phyloP scores from a whole-genome alignment of 2,113 vertebrate genomes.

The Circaetus cinerascens region DNA sequence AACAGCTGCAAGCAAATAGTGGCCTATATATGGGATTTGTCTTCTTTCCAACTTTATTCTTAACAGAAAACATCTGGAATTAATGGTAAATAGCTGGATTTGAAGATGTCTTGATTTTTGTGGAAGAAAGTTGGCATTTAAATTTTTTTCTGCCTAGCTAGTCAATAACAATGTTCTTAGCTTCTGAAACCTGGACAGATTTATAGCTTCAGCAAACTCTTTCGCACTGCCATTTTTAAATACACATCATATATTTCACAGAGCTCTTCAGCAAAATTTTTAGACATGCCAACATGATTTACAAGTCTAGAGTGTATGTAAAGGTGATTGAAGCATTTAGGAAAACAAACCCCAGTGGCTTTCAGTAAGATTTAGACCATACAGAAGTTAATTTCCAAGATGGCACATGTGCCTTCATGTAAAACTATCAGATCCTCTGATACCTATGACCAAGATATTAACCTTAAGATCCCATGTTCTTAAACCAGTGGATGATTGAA shows the following conservation, averaged over 20 bases:
- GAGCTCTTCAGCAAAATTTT: neutral
- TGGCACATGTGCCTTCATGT: neutral
- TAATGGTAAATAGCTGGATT: neutral
- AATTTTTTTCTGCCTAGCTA: neutral
- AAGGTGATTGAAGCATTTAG: neutral
- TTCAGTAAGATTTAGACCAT: neutral
- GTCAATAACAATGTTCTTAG: slow-evolving; percentile 11
- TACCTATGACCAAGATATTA: neutral
- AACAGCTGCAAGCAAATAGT: neutral
- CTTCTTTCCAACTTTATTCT: neutral
- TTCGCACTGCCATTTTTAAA: slow-evolving; percentile 1
- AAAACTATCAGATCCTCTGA: neutral
- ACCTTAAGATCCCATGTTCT: neutral
- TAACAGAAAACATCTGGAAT: neutral
- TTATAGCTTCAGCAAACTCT: neutral
- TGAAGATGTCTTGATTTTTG: neutral
- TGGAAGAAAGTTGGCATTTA: neutral
- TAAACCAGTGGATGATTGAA: neutral
- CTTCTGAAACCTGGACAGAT: slow-evolving; percentile 6
- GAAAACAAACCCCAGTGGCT: neutral
- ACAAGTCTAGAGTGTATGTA: neutral
- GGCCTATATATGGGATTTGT: slow-evolving; percentile 3
- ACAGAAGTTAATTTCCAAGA: neutral
- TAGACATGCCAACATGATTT: neutral
- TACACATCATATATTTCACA: neutral